phyloP scores from a whole-genome alignment of 2,888 invertebrate genomes.

The Pollenia amentaria region DNA sequence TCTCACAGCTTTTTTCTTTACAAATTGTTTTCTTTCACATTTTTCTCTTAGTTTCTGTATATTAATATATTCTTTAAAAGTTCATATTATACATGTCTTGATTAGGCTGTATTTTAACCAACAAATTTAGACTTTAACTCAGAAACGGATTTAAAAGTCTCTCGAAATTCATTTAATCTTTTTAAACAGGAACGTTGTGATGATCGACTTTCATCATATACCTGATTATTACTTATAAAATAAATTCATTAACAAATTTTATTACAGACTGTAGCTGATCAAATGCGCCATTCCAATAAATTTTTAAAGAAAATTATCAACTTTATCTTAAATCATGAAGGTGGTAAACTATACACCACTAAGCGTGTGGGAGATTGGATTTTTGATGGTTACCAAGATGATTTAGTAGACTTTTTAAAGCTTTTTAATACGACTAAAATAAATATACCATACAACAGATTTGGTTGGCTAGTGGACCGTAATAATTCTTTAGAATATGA shows the following conservation, averaged over 20 bases:
- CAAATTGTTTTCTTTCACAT: too few species aligned
- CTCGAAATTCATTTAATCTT: too few species aligned
- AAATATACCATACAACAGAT: constrained; percentile 89
- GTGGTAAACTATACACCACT: constrained; percentile 86
- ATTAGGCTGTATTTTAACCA: too few species aligned
- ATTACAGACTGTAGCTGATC: constrained; percentile 88
- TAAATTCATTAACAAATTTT: not conserved
- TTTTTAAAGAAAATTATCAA: constrained; percentile 86
- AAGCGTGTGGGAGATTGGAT: constrained; percentile 89
- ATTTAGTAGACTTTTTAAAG: constrained; percentile 87
- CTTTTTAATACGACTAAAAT: constrained; percentile 85
- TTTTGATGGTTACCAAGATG: constrained; percentile 93
- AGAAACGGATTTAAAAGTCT: too few species aligned
- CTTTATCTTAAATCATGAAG: constrained; percentile 86
- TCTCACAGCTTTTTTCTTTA: too few species aligned
- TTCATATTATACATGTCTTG: too few species aligned
- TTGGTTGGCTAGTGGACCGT: constrained; percentile 94
- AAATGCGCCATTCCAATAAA: constrained; percentile 85
- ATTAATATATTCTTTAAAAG: too few species aligned
- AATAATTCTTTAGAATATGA: constrained; percentile 90
- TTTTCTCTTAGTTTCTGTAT: too few species aligned
- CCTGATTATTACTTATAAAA: too few species aligned
- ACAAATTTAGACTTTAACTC: too few species aligned
- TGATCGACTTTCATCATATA: too few species aligned
- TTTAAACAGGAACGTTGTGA: too few species aligned